These are phyloP conservation scores for Phrynosoma blainvillii DNA, from an alignment of 2,113 vertebrate species.

Conservation along the genomic window DNA sequence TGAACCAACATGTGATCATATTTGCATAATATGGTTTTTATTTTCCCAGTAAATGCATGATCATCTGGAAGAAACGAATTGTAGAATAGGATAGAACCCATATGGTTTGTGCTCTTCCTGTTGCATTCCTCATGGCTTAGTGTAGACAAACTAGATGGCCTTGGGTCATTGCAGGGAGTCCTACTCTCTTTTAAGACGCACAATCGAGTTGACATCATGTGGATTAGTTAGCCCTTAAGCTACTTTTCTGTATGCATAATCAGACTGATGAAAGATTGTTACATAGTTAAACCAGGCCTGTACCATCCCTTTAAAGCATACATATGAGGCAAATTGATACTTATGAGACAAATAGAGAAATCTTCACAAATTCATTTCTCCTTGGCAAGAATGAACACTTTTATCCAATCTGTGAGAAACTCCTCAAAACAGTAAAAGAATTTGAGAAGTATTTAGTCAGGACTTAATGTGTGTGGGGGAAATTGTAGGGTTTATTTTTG, in stretches of 20 bases:
- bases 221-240: neutral
- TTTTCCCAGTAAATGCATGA: slow-evolving; percentile 71
- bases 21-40: slow-evolving; percentile 73
- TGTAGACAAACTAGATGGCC: slow-evolving; percentile 54
- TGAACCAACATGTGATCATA: slow-evolving; percentile 70
- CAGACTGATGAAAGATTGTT: neutral
- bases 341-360: no score
- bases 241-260: neutral
- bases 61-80: slow-evolving; percentile 63
- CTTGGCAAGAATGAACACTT: no score
- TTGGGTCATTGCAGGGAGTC: slow-evolving; percentile 42
- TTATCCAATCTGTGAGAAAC: no score
- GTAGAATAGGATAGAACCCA: slow-evolving; percentile 58
- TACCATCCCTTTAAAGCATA: neutral
- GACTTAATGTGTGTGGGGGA: no score
- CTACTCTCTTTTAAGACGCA: slow-evolving; percentile 12
- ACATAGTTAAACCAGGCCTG: neutral
- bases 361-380: no score
- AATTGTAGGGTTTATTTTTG: no score
- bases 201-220: neutral
- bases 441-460: no score
- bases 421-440: no score
- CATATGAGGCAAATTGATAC: no score
- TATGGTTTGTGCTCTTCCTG: slow-evolving; percentile 67
- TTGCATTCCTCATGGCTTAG: slow-evolving; percentile 56